Conservation (phyloP, 2,888 invertebrate genomes). For the Euclidia mi region DNA sequence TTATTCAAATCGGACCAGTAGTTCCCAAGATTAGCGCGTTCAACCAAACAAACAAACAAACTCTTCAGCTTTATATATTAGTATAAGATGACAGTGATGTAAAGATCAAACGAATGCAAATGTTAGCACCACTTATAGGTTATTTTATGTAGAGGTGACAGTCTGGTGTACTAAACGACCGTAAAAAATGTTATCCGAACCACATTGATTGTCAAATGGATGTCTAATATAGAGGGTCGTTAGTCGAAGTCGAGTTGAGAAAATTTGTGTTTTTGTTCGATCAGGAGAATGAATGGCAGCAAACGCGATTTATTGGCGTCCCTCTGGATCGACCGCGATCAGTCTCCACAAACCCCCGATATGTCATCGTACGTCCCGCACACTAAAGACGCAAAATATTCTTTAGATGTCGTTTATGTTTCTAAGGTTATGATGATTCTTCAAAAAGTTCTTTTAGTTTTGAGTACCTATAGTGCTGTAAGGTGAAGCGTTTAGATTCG, state of each 20-base stretch:
- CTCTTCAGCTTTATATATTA: no score
- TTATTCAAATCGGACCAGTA: no score
- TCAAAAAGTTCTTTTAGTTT: background rate
- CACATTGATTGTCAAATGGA: slow-evolving; percentile 27
- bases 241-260: slow-evolving; percentile 12
- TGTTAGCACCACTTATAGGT: no score
- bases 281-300: slow-evolving; percentile 10
- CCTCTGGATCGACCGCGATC: slow-evolving; percentile 16
- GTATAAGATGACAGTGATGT: no score
- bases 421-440: background rate
- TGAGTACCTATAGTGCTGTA: no score
- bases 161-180: no score
- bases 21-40: no score
- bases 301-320: slow-evolving; percentile 16
- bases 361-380: slow-evolving; percentile 6
- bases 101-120: no score
- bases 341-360: slow-evolving; percentile 18
- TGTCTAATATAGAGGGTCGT: slow-evolving; percentile 27
- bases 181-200: slow-evolving; percentile 19
- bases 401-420: background rate
- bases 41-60: no score
- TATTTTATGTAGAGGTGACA: no score
- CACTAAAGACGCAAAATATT: background rate
- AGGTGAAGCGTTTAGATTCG: background rate
- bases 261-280: slow-evolving; percentile 10